Conservation (phyloP, 2,113 vertebrate genomes). For the Gavia stellata region DNA sequence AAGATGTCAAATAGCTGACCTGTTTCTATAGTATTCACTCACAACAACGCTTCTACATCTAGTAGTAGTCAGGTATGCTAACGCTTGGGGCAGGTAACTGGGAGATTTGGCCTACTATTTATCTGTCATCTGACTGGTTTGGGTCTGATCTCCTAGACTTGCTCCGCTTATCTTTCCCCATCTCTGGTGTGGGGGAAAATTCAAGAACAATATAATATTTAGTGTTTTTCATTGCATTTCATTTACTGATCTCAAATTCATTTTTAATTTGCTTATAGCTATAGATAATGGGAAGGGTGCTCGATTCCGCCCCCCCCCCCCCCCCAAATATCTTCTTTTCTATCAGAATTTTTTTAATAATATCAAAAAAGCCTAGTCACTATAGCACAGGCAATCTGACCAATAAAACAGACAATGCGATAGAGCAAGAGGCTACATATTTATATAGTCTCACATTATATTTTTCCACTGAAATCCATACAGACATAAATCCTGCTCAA, state of each 20-base stretch:
- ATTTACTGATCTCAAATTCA: not conserved
- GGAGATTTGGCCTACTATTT: not conserved
- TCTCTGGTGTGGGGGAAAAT: not conserved
- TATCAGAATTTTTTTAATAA: not conserved
- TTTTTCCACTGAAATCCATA: constrained; percentile 20
- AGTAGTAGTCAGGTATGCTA: not conserved
- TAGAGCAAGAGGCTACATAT: not conserved
- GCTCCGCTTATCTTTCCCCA: not conserved
- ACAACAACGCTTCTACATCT: not conserved
- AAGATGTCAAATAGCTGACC: not conserved
- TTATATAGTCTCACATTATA: not conserved
- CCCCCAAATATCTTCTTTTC: not conserved
- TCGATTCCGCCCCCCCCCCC: too few relatives aligned
- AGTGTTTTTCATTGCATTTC: not conserved
- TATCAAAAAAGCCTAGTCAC: not conserved
- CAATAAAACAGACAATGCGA: not conserved
- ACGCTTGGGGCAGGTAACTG: not conserved
- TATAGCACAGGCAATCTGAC: not conserved
- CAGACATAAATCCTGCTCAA: constrained; percentile 35
- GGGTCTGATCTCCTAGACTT: not conserved
- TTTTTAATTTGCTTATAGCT: not conserved
- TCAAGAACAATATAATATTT: not conserved
- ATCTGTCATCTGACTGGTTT: not conserved
- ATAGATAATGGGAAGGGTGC: not conserved
- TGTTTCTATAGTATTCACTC: not conserved